Conservation (phyloP, 2,888 invertebrate species). For the Netelia inedita region DNA sequence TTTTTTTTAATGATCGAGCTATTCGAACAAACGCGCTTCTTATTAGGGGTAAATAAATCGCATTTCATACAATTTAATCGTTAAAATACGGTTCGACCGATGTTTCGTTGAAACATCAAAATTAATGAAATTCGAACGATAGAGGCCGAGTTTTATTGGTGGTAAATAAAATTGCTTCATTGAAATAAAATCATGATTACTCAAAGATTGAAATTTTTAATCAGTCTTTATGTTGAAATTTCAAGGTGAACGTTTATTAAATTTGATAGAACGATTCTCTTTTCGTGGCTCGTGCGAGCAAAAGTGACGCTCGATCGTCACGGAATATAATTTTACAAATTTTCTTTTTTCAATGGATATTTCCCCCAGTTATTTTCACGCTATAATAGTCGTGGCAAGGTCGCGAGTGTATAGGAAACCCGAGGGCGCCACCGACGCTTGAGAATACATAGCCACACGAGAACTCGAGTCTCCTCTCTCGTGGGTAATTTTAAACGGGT, state of each 20-base stretch:
- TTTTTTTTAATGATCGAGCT: too few species aligned
- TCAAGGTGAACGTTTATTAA: not conserved
- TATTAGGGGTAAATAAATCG: too few species aligned
- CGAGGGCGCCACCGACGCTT: constrained; percentile 27
- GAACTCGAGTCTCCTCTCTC: not conserved
- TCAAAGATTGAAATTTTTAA: too few species aligned
- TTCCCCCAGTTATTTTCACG: not conserved
- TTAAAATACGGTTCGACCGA: too few species aligned
- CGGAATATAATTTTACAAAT: not conserved
- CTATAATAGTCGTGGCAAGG: constrained; percentile 15
- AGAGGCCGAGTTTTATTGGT: too few species aligned
- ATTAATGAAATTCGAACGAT: too few species aligned
- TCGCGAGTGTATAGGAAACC: constrained; percentile 25
- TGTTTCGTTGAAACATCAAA: too few species aligned
- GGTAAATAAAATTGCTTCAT: too few species aligned
- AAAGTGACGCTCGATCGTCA: not conserved
- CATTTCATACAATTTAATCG: too few species aligned
- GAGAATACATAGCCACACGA: constrained; percentile 2
- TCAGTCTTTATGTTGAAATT: too few species aligned
- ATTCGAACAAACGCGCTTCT: too few species aligned
- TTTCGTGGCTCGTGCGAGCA: not conserved
- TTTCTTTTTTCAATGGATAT: constrained; percentile 1
- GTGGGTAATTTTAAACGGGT: not conserved
- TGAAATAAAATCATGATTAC: too few species aligned
- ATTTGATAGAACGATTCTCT: not conserved